Base-by-base conservation (phyloP, 2,113 vertebrate genomes). In the Pagrus major region DNA sequence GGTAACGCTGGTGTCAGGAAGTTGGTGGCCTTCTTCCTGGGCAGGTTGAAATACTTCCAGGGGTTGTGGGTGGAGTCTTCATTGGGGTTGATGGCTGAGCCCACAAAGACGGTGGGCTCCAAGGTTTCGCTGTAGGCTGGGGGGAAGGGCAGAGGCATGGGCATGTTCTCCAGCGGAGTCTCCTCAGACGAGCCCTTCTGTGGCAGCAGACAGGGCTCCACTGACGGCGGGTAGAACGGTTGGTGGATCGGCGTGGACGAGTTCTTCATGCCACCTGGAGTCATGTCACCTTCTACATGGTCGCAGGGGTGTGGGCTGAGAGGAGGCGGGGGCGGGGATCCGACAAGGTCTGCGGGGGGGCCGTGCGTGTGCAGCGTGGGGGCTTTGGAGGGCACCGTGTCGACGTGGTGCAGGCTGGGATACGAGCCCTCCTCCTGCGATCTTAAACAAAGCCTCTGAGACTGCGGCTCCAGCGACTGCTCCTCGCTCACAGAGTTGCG, bases 281-380 rank as follows among this genome's bases (percentile, higher is more conserved):
- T 91, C 81, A 89, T 74, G 51, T 95, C 96, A 51, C 96, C 96
- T 52, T 98, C 97, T 6, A 89, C 91, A 1, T 94, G 96, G 21
- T 98, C 97, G 69, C 97, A 98, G 0, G 96, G 98, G 82, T 99
- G 98, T 5, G 98, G 98, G 93, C 98, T 99, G 71, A 99, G 97
- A 0, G 97, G 97, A 1, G 98, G 98, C 2, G 98, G 98, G 41
- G 96, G 97, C 21, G 98, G 98, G 2, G 98, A 99, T 55, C 92
- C 95, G 3, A 93, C 90, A 51, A 97, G 94, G 89, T 98, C 98
- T 21, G 95, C 84, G 1, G 91, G 60, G 58, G 94, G 85, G 3
- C 88, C 89, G 31, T 94, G 93, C 3, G 92, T 90, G 84, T 98
- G 97, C 89, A 98, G 93, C 73, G 94, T 95, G 5, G 97, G 96